phyloP scores from a whole-genome alignment of 2,113 vertebrate species.

The Thamnophis sirtalis region DNA sequence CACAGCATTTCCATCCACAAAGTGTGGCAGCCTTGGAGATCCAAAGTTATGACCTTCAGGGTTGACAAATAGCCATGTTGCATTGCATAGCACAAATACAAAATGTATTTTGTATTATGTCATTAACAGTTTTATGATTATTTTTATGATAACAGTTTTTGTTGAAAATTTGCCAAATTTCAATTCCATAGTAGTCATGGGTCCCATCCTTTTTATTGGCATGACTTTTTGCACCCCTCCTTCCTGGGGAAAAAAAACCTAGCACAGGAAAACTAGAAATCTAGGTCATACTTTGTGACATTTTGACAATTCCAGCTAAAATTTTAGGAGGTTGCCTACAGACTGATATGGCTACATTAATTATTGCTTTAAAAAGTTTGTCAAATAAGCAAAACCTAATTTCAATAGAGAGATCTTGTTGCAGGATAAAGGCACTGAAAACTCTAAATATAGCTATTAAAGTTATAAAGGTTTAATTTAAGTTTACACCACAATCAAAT shows the following conservation, averaged over 20 bases:
- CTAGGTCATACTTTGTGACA: not conserved
- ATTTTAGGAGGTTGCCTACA: not conserved
- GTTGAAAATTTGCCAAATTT: too few species aligned
- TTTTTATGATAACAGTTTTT: too few species aligned
- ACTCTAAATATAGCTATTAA: not conserved
- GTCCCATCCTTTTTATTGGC: not conserved
- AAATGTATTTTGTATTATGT: too few species aligned
- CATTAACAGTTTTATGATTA: too few species aligned
- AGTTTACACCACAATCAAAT: not conserved
- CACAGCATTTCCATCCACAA: too few species aligned
- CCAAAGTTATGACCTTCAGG: too few species aligned
- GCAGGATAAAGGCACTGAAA: not conserved
- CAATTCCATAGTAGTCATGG: not conserved
- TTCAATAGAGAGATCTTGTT: not conserved
- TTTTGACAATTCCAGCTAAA: not conserved
- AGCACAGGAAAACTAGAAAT: not conserved
- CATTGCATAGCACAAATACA: too few species aligned
- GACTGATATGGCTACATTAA: not conserved
- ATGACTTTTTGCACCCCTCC: not conserved
- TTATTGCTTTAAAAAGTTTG: not conserved
- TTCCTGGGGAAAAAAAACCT: not conserved
- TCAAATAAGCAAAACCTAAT: not conserved
- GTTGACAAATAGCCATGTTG: too few species aligned
- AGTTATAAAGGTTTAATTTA: not conserved
- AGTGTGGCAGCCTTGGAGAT: too few species aligned